Conservation (phyloP, 1,140 invertebrate genomes). For the Drosophila navojoa region DNA sequence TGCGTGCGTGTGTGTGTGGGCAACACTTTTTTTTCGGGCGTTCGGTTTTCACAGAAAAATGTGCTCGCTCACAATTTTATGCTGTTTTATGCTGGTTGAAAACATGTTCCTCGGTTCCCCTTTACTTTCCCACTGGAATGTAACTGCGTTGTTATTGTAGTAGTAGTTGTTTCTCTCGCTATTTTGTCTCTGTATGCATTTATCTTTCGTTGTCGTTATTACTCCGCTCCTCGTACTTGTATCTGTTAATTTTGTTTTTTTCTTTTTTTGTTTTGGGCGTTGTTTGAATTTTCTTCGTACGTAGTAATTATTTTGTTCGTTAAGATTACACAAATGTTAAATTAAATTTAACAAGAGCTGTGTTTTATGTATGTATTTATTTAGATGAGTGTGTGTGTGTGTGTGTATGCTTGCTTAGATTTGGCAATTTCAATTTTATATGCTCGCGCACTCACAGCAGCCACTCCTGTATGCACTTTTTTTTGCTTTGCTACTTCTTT, state of each 20-base stretch:
- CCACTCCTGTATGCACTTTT: constrained; percentile 78
- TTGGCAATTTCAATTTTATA: constrained; percentile 56
- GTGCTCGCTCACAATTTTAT: constrained; percentile 70
- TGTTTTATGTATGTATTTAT: constrained; percentile 17
- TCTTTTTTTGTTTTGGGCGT: constrained; percentile 53
- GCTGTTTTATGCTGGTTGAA: constrained; percentile 72
- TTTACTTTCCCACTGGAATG: constrained; percentile 64
- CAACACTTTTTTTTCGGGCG: constrained; percentile 52
- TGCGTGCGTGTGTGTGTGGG: constrained; percentile 43
- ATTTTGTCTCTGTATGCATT: constrained; percentile 52
- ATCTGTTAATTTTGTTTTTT: constrained; percentile 29
- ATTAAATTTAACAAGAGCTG: constrained; percentile 39
- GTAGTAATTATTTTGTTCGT: constrained; percentile 34
- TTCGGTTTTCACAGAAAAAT: constrained; percentile 73
- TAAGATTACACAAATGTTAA: constrained; percentile 37
- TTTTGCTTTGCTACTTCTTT: constrained; percentile 53
- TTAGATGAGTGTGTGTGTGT: neutral
- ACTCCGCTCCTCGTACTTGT: constrained; percentile 39
- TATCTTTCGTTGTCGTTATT: constrained; percentile 51
- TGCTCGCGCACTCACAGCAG: constrained; percentile 48
- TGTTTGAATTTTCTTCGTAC: constrained; percentile 62
- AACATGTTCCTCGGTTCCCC: constrained; percentile 59
- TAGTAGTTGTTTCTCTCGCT: constrained; percentile 15
- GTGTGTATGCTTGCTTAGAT: constrained; percentile 55
- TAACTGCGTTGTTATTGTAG: constrained; percentile 37